Conservation (phyloP, 2,797 vertebrate species). For the Enteromius anoplus region DNA sequence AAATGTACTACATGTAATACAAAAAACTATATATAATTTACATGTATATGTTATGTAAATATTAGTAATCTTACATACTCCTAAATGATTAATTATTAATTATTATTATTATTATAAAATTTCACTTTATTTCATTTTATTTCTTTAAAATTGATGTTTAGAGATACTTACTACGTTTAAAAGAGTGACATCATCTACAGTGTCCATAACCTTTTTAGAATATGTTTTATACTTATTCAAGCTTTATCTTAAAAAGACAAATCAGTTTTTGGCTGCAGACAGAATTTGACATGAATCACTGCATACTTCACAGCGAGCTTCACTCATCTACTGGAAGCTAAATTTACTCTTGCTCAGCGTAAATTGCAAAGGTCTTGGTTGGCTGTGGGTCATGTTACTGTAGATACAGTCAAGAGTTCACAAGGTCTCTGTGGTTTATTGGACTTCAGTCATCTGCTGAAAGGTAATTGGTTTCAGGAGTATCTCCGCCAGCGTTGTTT, state of each 20-base stretch:
- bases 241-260: neutral
- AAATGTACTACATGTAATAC: neutral
- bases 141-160: neutral
- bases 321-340: neutral
- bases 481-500: neutral
- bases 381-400: constrained; percentile 42
- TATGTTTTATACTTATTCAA: neutral
- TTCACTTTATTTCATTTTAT: neutral
- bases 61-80: neutral
- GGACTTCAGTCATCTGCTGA: constrained; percentile 40
- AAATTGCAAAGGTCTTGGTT: constrained; percentile 9
- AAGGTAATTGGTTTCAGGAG: constrained; percentile 30
- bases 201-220: neutral
- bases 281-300: neutral
- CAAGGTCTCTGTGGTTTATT: constrained; percentile 33
- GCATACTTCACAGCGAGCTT: neutral
- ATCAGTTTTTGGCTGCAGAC: neutral
- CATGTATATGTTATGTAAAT: neutral
- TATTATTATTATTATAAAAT: neutral
- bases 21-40: neutral
- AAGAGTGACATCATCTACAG: neutral
- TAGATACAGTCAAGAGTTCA: constrained; percentile 47
- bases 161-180: neutral
- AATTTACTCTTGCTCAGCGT: neutral
- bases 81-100: neutral